Conservation (phyloP, 2,113 vertebrate genomes). For the Entomyzon cyanotis region DNA sequence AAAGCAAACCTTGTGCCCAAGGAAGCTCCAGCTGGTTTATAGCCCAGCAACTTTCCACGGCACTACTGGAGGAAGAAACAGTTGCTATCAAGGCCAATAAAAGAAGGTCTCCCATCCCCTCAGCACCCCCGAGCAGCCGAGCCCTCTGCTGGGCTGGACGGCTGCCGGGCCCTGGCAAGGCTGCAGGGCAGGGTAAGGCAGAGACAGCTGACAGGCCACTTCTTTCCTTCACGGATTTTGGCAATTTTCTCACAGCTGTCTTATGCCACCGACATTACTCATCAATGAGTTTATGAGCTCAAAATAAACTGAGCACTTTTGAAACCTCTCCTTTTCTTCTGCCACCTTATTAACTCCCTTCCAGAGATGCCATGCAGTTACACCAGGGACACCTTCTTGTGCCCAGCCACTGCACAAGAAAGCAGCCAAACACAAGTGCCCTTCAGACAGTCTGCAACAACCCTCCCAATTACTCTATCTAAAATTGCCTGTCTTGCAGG, state of each 20-base stretch:
- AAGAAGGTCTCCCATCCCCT: neutral
- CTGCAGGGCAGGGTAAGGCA: constrained; percentile 14
- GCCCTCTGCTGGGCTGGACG: neutral
- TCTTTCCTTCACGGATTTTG: constrained; percentile 43
- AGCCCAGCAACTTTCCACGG: neutral
- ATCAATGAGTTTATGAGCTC: neutral
- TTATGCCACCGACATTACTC: rapidly evolving
- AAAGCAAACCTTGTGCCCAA: neutral
- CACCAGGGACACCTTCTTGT: constrained; percentile 7
- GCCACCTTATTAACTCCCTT: neutral
- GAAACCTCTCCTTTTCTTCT: neutral
- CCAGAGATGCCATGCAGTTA: constrained; percentile 46
- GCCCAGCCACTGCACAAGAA: neutral
- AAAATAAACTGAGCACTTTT: neutral
- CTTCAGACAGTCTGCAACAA: constrained; percentile 7
- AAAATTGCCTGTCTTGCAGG: neutral
- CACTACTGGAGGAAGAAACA: neutral
- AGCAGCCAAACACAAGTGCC: constrained; percentile 10
- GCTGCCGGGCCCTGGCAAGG: constrained; percentile 8
- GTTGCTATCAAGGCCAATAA: neutral
- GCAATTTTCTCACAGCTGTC: constrained; percentile 62
- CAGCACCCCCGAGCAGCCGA: neutral
- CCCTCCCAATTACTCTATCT: constrained; percentile 32
- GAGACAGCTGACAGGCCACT: constrained; percentile 59
- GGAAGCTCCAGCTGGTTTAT: neutral